Percentiles rank a stretch among this genome's conserved stretches.
Conservation (phyloP, 1,140 invertebrate species). For the Danaus plexippus region DNA sequence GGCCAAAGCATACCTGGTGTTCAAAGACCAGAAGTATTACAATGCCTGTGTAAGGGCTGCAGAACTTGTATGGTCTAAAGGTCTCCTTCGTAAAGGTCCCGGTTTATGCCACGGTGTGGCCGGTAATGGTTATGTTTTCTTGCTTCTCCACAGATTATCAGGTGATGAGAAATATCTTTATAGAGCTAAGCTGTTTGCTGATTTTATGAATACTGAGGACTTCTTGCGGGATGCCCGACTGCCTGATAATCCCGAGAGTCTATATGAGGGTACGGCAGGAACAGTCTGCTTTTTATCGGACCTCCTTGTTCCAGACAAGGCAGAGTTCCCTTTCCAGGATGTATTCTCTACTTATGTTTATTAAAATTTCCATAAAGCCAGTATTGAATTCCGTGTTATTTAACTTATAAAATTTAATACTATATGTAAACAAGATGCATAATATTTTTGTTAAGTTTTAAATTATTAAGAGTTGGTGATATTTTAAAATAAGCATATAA, state of each 20-base stretch:
- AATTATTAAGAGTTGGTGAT: too few relatives aligned
- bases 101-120: slow-evolving; percentile 90
- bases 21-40: slow-evolving; percentile 82
- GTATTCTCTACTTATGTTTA: slow-evolving; percentile 71
- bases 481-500: too few relatives aligned
- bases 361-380: slow-evolving; percentile 11
- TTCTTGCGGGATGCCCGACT: slow-evolving; percentile 79
- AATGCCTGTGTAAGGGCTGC: slow-evolving; percentile 78
- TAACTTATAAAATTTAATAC: too few relatives aligned
- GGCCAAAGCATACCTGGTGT: slow-evolving; percentile 84
- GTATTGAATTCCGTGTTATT: too few relatives aligned
- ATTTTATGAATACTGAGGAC: slow-evolving; percentile 79
- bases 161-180: slow-evolving; percentile 80
- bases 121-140: slow-evolving; percentile 88
- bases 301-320: slow-evolving; percentile 79
- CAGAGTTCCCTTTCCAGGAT: slow-evolving; percentile 90
- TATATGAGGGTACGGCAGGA: slow-evolving; percentile 90
- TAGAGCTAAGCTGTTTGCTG: slow-evolving; percentile 82
- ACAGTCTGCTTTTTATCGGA: slow-evolving; percentile 87
- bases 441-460: too few relatives aligned
- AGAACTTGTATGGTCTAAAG: slow-evolving; percentile 85
- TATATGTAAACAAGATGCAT: too few relatives aligned
- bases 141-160: slow-evolving; percentile 85
- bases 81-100: slow-evolving; percentile 86
- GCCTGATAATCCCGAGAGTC: slow-evolving; percentile 86